Evolutionary conservation across 2,797 vertebrate species (phyloP), one percentile per base, ranked within the genome.

Genomic region (Eulemur mongoz): DNA sequence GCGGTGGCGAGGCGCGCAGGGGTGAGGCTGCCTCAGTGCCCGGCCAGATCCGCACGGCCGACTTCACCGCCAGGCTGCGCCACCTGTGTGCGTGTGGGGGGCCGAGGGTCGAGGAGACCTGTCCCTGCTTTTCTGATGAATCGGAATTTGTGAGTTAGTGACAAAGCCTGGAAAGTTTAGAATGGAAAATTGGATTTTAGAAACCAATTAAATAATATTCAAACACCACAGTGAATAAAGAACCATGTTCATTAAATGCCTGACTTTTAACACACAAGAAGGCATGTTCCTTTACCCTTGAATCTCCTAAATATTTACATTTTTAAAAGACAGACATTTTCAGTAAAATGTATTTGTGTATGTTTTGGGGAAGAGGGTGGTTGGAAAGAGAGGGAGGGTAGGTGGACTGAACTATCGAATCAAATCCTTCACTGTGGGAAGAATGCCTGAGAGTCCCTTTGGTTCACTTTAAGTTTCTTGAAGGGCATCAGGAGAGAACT

Each of bases 31-130:
- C 40, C 43, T 75, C 23, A 22, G 23, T 15, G 15, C 2, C 3
- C 11, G 15, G 3, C 35, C 0, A 0, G 30, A 14, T 9, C 5
- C 1, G 18, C 17, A 15, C 14, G 0, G 15, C 61, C 1, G 1
- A 18, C 63, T 17, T 18, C 63, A 65, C 9, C 12, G 18, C 20
- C 22, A 5, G 35, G 20, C 18, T 30, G 2, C 20, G 35, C 30
- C 14, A 3, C 14, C 38, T 73, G 45, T 5, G 10, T 65, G 35
- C n/a, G 0, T 4, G 0, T 20, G 40, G 4, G n/a, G 38, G 30
- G 30, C 12, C 0, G 4, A 72, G 12, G 20, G 7, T 14, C 50
- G 27, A 54, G 50, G 27, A 54, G 5, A 76, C 14, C 23, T 30
- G 11, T 27, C 32, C 43, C 1, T 30, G 13, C n/a, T 67, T 45